Base-by-base conservation (phyloP, 2,888 invertebrate species). In the Sipunculus nudus region DNA sequence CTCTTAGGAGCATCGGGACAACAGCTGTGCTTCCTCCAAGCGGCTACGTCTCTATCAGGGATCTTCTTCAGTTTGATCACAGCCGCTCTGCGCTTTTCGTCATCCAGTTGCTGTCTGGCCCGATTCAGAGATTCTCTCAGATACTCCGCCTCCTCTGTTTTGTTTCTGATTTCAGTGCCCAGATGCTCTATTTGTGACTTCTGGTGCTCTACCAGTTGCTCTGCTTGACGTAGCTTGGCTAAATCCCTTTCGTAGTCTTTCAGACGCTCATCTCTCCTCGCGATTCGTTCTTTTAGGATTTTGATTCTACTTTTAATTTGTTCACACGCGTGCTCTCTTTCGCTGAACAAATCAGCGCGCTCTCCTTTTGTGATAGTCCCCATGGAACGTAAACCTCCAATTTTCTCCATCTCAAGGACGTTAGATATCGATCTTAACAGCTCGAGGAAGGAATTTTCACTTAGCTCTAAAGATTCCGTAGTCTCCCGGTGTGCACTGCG, bases 1-100 rank as follows among this genome's bases (percentile, higher is more conserved):
- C n/a, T n/a, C n/a, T n/a, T n/a, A n/a, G n/a, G n/a, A n/a, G n/a
- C n/a, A n/a, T n/a, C n/a, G n/a, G n/a, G n/a, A n/a, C n/a, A n/a
- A n/a, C n/a, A n/a, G n/a, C n/a, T n/a, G n/a, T n/a, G n/a, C n/a
- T n/a, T n/a, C n/a, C n/a, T n/a, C n/a, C n/a, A n/a, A n/a, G n/a
- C n/a, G n/a, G n/a, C n/a, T n/a, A n/a, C n/a, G n/a, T n/a, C n/a
- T n/a, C n/a, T n/a, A n/a, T n/a, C n/a, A n/a, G n/a, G n/a, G n/a
- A 80, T 80, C 77, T 82, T 82, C 67, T 79, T 78, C 47, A 78
- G 74, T 73, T 84, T 84, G 45, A 84, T 81, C 45, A 81, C 78
- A 19, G 71, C 70, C 58, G 84, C 83, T 6, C 82, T 73, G 10
- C 82, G 65, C 58, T 79, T 81, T 67, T 84, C 84, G 62, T 82